These are phyloP conservation scores for Uromys caudimaculatus DNA, from an alignment of 2,797 vertebrate genomes.

Conservation along the genomic window DNA sequence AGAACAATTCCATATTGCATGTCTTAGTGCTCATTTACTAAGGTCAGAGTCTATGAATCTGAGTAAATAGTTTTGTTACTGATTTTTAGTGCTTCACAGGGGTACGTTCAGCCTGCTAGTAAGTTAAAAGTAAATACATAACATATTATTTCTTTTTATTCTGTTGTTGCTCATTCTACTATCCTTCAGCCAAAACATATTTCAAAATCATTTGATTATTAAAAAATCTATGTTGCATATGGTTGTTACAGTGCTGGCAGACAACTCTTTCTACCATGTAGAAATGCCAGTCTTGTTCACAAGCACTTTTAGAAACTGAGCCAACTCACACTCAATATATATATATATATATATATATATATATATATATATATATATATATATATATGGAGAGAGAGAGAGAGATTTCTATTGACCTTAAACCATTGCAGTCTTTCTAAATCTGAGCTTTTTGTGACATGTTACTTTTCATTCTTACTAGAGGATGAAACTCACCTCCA, in stretches of 20 bases:
- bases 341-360: too few species aligned
- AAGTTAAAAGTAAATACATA: background rate
- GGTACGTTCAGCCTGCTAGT: background rate
- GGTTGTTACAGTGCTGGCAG: background rate
- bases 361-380: too few species aligned
- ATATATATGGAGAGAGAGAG: too few species aligned
- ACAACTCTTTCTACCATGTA: background rate
- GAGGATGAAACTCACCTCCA: background rate
- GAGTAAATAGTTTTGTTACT: background rate
- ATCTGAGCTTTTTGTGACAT: background rate
- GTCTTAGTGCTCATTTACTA: background rate
- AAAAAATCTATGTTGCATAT: background rate
- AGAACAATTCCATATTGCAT: background rate
- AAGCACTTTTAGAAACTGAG: background rate
- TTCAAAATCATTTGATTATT: background rate
- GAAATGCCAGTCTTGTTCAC: background rate
- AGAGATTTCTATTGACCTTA: background rate
- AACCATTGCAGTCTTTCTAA: background rate
- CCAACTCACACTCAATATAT: background rate
- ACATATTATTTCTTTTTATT: background rate
- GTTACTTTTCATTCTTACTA: conserved; percentile 21
- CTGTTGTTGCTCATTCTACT: background rate
- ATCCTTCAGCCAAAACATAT: background rate
- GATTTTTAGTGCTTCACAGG: background rate
- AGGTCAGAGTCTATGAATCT: background rate